A percentile compares a stretch with the other conserved stretches of the same genome.
Conservation (phyloP, 2,797 vertebrate genomes). For the Benthosema pterotum region DNA sequence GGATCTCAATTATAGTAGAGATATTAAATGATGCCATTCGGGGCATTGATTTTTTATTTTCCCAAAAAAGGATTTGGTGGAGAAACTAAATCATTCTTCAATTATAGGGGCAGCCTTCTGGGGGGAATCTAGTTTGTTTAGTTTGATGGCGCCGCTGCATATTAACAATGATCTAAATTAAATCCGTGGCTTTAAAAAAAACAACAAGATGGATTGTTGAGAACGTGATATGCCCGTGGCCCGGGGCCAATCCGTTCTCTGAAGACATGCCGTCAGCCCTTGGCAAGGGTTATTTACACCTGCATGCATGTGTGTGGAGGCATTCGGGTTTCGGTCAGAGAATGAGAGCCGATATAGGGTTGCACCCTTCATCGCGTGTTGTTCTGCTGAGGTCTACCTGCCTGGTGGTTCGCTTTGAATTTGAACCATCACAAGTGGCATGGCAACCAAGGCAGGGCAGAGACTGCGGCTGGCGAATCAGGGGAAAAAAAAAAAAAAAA, state of each 20-base stretch:
- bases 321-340: slow-evolving; percentile 48
- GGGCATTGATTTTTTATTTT: slow-evolving; percentile 50
- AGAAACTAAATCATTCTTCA: slow-evolving; percentile 26
- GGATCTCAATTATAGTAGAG: slow-evolving; percentile 24
- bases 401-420: slow-evolving; percentile 66
- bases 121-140: slow-evolving; percentile 37
- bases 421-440: slow-evolving; percentile 43
- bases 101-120: slow-evolving; percentile 27
- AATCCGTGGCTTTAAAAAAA: slow-evolving; percentile 19
- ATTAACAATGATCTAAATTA: slow-evolving; percentile 51
- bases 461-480: slow-evolving; percentile 10
- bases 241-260: slow-evolving; percentile 35
- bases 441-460: slow-evolving; percentile 1
- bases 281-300: slow-evolving; percentile 42
- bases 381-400: slow-evolving; percentile 30
- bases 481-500: background rate
- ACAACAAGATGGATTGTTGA: slow-evolving; percentile 34
- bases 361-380: slow-evolving; percentile 44
- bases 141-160: slow-evolving; percentile 32
- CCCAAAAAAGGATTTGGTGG: slow-evolving; percentile 52
- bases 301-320: slow-evolving; percentile 8
- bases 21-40: slow-evolving; percentile 21
- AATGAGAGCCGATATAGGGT: slow-evolving; percentile 57
- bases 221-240: slow-evolving; percentile 47
- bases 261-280: slow-evolving; percentile 59